Conservation (phyloP, 1,140 invertebrate genomes). For the honey bee (Apis mellifera) region Amel_HAv3.1 CM009939.2:8311501-8312000, state of each 20-base stretch:
- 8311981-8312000: no score
- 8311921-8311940: neutral
- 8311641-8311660: no score
- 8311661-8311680: no score
- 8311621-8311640: no score
- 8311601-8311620: no score
- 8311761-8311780: neutral
- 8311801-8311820: neutral
- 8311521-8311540: slow-evolving; percentile 39
- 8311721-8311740: no score
- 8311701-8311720: no score
- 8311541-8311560: slow-evolving; percentile 29
- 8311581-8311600: neutral
- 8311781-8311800: neutral
- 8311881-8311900: neutral
- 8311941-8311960: neutral
- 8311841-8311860: neutral
- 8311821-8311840: neutral
- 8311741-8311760: neutral
- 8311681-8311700: no score
- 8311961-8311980: no score
- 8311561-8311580: slow-evolving; percentile 37
- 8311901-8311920: neutral
- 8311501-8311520: slow-evolving; percentile 15
- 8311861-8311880: neutral